Conservation (phyloP, 2,888 invertebrate species). For the Aphidius colemani region DNA sequence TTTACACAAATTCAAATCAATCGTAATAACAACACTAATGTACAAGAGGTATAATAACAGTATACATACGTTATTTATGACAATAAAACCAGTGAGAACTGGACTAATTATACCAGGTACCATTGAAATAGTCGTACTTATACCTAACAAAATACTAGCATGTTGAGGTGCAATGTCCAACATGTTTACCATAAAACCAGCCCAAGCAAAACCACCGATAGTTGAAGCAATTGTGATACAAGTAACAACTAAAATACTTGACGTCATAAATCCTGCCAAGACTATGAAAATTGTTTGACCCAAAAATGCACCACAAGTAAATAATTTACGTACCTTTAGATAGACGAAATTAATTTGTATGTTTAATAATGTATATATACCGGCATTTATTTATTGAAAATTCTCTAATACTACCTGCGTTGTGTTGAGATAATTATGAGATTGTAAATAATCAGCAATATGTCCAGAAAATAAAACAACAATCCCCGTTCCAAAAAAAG, state of each 20-base stretch:
- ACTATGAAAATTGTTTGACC: slow-evolving; percentile 87
- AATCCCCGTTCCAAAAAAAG: slow-evolving; percentile 86
- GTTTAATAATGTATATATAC: neutral
- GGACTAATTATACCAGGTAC: slow-evolving; percentile 90
- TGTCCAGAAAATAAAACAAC: slow-evolving; percentile 81
- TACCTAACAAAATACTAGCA: slow-evolving; percentile 89
- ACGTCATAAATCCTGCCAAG: slow-evolving; percentile 74
- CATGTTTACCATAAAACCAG: slow-evolving; percentile 80
- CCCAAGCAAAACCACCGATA: slow-evolving; percentile 90
- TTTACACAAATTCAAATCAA: neutral
- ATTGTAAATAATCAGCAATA: slow-evolving; percentile 78
- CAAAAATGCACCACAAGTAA: slow-evolving; percentile 76
- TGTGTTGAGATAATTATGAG: slow-evolving; percentile 69
- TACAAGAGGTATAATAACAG: neutral
- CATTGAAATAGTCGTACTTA: slow-evolving; percentile 89
- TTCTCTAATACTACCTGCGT: slow-evolving; percentile 67
- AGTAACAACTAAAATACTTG: slow-evolving; percentile 72
- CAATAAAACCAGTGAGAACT: slow-evolving; percentile 77
- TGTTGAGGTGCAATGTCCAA: slow-evolving; percentile 90
- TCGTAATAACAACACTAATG: neutral
- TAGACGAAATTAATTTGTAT: neutral
- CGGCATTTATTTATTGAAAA: neutral
- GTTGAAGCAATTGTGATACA: slow-evolving; percentile 88
- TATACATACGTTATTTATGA: slow-evolving; percentile 69
- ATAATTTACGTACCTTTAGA: slow-evolving; percentile 66